Percentiles rank a stretch among this genome's conserved stretches.
These are phyloP conservation scores for Cathartes aura DNA, from an alignment of 2,113 vertebrate species.

Conservation along the genomic window DNA sequence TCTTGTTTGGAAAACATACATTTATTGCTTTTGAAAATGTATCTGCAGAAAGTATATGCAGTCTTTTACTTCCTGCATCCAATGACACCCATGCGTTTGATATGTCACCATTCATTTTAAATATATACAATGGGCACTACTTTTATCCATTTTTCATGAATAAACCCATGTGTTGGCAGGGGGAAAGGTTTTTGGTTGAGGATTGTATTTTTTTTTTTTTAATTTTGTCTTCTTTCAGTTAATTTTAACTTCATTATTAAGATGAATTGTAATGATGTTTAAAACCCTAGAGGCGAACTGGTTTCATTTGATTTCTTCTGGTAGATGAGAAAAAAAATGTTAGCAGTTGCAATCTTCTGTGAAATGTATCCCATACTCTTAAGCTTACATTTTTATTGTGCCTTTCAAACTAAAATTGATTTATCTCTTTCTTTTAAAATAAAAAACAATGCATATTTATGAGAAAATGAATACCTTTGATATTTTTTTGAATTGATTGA, in stretches of 20 bases:
- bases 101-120: not conserved
- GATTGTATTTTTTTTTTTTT: not conserved
- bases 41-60: not conserved
- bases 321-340: slow-evolving; percentile 45
- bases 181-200: not conserved
- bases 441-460: slow-evolving; percentile 63
- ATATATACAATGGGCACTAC: not conserved
- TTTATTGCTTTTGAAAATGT: not conserved
- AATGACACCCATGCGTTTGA: not conserved
- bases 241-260: slow-evolving; percentile 79
- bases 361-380: slow-evolving; percentile 62
- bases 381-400: slow-evolving; percentile 74
- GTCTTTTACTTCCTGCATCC: not conserved
- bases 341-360: slow-evolving; percentile 68
- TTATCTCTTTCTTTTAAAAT: slow-evolving; percentile 69
- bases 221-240: slow-evolving; percentile 65
- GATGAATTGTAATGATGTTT: slow-evolving; percentile 72
- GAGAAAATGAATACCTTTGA: not conserved
- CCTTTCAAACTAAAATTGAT: slow-evolving; percentile 70
- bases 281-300: slow-evolving; percentile 65
- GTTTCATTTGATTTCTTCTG: slow-evolving; percentile 76
- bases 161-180: not conserved
- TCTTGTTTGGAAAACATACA: not conserved
- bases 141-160: slow-evolving; percentile 46
- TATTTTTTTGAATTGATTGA: not conserved